Conservation (phyloP, 2,797 vertebrate genomes). For the Halcyon smyrnensis region DNA sequence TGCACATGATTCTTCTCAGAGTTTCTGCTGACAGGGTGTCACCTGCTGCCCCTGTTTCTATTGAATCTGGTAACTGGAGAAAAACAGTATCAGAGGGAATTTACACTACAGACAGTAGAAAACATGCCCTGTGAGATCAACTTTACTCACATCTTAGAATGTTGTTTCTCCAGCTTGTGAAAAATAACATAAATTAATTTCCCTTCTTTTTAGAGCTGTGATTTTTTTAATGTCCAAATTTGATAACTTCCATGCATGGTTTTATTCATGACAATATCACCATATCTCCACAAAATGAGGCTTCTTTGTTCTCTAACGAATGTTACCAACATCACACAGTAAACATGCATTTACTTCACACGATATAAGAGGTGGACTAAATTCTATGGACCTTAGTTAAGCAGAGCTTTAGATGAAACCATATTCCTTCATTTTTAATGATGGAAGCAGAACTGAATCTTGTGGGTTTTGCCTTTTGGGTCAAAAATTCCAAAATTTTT, state of each 20-base stretch:
- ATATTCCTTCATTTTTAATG: background rate
- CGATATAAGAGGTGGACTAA: background rate
- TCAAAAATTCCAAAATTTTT: background rate
- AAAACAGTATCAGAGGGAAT: background rate
- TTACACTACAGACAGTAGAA: background rate
- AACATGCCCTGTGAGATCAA: background rate
- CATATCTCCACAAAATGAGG: background rate
- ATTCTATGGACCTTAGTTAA: background rate
- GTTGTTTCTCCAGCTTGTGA: background rate
- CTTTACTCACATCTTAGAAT: background rate
- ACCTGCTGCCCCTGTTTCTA: background rate
- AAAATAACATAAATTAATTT: background rate
- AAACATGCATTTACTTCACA: background rate
- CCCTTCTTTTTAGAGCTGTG: background rate
- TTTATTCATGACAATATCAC: background rate
- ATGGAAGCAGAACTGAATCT: background rate
- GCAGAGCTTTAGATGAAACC: background rate
- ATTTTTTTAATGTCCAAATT: background rate
- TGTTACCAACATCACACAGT: background rate
- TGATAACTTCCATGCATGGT: background rate
- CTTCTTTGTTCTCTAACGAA: background rate
- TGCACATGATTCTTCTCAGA: background rate
- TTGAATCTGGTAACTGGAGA: background rate
- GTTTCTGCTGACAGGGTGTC: background rate
- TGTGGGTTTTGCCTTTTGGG: background rate